Evolutionary conservation across 1,140 invertebrate genomes (phyloP), one percentile per base, ranked within the genome.

Genomic region (Paraescarpia echinospica): DNA sequence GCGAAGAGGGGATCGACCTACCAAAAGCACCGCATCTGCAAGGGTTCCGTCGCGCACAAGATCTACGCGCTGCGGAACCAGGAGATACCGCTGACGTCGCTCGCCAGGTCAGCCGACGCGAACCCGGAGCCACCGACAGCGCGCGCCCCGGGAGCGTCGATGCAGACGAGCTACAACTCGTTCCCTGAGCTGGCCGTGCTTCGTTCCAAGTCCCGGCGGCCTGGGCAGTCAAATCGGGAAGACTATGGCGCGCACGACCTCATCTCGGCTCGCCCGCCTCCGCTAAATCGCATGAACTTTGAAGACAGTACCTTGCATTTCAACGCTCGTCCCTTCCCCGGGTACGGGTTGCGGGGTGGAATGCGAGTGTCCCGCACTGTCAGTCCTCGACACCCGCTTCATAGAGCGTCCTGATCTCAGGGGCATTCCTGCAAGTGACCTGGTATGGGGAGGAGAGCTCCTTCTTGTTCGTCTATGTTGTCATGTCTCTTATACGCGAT

Each of bases 1-100:
- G 34, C 34, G 59, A 94, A 92, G 94, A 94, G 89, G 93, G 93
- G 48, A 59, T 94, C 94, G 27, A 77, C 4, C 12, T 77, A 77
- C 4, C 18, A 77, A 18, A 94, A 93, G 59, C 94, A 95, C 22
- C 93, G 94, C 92, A 95, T 96, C 41, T 94, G 94, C 77, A 95
- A 94, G 90, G 95, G 95, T 12, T 95, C 94, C 8, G 95, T 95
- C 33, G 34, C 48, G 8, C 91, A 92, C 91, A 90, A 90, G 90
- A 90, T 90, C 90, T 90, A 90, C 90, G 90, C 90, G 34, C 34
- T 90, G n/a, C 90, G 90, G 18, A 77, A 77, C 59, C 8, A 77
- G 59, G 59, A 77, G 14, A 77, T 77, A 12, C 59, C 59, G 14
- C 59, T 77, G 27, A 14, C 22, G 27, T 77, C 59, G 12, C 59